Evolutionary conservation across 1,140 invertebrate species (phyloP).

Genomic region (Nephila pilipes): DNA sequence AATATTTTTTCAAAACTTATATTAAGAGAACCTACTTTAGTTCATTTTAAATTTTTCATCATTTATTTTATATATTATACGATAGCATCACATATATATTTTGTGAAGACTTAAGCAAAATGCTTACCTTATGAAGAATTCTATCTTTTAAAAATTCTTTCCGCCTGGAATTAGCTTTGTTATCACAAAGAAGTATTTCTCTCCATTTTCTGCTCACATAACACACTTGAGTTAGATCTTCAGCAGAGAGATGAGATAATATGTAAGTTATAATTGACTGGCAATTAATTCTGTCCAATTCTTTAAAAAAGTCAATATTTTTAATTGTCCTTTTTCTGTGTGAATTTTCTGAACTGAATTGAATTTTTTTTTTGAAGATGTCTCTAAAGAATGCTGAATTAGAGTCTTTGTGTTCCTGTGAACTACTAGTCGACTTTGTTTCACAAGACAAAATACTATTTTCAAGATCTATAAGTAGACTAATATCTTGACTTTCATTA

Average conservation of each 20-base stretch:
- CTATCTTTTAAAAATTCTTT: neutral
- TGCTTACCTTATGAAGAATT: neutral
- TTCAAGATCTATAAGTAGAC: no score
- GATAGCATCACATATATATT: no score
- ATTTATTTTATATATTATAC: no score
- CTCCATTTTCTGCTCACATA: conserved; percentile 50
- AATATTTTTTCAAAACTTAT: no score
- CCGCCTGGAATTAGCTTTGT: conserved; percentile 16
- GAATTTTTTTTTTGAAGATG: neutral
- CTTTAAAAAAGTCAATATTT: neutral
- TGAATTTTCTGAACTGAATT: neutral
- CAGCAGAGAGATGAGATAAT: neutral
- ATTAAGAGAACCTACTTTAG: no score
- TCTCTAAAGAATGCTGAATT: neutral
- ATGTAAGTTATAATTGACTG: neutral
- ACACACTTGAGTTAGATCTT: conserved; percentile 11
- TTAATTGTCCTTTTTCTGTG: neutral
- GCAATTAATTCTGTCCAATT: neutral
- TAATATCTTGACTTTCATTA: no score
- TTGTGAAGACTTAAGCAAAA: no score
- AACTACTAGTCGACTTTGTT: neutral
- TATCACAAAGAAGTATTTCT: neutral
- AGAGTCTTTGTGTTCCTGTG: neutral
- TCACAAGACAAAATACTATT: neutral
- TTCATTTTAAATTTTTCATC: no score